Evolutionary conservation across 2,797 vertebrate species (phyloP), one percentile per base, ranked within the genome.

Genomic region (Tamandua tetradactyla): DNA sequence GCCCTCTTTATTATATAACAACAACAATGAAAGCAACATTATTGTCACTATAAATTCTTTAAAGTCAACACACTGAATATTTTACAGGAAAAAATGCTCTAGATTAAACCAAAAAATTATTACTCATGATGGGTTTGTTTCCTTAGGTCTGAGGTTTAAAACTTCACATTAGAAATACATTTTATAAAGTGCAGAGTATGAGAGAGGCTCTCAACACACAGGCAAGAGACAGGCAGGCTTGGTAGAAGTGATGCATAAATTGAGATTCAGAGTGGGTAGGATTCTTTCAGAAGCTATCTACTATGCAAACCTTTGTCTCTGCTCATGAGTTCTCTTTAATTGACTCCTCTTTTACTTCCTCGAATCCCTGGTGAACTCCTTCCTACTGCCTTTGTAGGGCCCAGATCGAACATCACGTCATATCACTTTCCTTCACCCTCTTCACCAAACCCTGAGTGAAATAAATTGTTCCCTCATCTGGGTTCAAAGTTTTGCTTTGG

Each of bases 71-170:
- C 0, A 10, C 52, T 78, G 75, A 44, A 6, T 37, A 66, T 68
- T 75, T 55, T 12, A 59, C n/a, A 47, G 42, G 47, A 78, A 88
- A 88, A 89, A 18, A 23, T 82, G 22, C 7, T 84, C 15, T 52
- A 83, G 68, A 84, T 62, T 35, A 8, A 89, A 15, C 2, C 5
- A 10, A 55, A 76, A 87, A 49, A 6, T 22, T 59, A 52, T 20
- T 59, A 71, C 18, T 93, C 23, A 11, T 92, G 80, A 49, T 87
- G 25, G 22, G 32, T 52, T 30, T 66, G 6, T 13, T 62, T 64
- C 40, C 85, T 83, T 92, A 83, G 11, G 66, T 82, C 3, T 66
- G 32, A 86, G 76, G 30, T 59, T 94, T 82, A 87, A 93, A 88
- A 61, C 6, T 71, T 94, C 15, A 57, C 32, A 55, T 52, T 75